Percentiles rank a stretch among this genome's conserved stretches.
Conservation (phyloP, 2,797 vertebrate genomes). For the Taeniopygia guttata region DNA sequence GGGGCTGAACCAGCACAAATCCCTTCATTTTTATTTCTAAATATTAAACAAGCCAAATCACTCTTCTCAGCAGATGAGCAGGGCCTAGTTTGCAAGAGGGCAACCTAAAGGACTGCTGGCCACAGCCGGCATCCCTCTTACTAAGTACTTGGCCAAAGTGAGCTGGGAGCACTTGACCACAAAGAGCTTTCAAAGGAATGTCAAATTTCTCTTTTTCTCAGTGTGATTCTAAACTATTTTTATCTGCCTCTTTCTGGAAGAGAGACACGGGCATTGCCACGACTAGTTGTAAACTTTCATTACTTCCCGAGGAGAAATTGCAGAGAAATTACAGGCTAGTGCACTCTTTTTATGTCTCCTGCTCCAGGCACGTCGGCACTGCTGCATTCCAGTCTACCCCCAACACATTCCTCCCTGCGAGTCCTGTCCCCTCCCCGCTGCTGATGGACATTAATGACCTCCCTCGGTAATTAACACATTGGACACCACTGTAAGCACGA, state of each 20-base stretch:
- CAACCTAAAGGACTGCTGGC: rapidly evolving
- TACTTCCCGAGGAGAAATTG: slow-evolving; percentile 51
- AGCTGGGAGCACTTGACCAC: neutral
- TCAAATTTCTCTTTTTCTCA: neutral
- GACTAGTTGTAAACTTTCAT: slow-evolving; percentile 14
- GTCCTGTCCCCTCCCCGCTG: neutral
- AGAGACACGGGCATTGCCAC: neutral
- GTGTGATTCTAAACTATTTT: slow-evolving; percentile 25
- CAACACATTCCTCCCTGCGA: neutral
- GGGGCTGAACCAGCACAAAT: neutral
- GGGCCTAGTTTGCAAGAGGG: neutral
- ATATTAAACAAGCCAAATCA: neutral
- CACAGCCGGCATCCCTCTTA: neutral
- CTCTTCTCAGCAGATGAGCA: neutral
- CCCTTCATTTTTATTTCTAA: neutral
- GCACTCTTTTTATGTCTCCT: neutral
- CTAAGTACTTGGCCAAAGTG: neutral
- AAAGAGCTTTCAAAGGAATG: neutral
- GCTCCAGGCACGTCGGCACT: neutral
- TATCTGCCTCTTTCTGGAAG: slow-evolving; percentile 4
- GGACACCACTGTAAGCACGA: rapidly evolving
- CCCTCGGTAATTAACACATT: neutral
- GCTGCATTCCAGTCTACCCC: slow-evolving; percentile 1
- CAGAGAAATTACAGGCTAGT: slow-evolving; percentile 50
- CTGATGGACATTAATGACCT: neutral